phyloP scores from a whole-genome alignment of 2,113 vertebrate genomes.

The Platichthys stellatus region DNA sequence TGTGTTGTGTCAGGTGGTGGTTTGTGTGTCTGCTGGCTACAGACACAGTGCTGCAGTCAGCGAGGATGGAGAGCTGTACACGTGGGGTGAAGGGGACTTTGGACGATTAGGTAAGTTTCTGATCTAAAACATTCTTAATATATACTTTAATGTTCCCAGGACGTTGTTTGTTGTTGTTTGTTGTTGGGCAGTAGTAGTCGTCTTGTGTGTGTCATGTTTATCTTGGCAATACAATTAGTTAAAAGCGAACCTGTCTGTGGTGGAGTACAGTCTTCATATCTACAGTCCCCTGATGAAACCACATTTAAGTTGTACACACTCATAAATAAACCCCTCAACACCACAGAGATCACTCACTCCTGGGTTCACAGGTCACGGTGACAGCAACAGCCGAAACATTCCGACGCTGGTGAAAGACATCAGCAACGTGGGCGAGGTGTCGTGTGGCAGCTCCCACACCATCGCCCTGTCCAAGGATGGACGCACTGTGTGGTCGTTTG shows the following conservation, averaged over 20 bases:
- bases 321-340: too few relatives aligned
- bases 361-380: conserved; percentile 82
- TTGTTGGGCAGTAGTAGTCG: too few relatives aligned
- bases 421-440: conserved; percentile 85
- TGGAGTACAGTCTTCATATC: too few relatives aligned
- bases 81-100: conserved; percentile 87
- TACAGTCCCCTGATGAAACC: too few relatives aligned
- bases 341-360: neutral
- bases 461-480: conserved; percentile 85
- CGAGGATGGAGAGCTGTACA: conserved; percentile 86
- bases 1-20: conserved; percentile 79
- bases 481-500: conserved; percentile 85
- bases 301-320: too few relatives aligned
- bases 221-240: too few relatives aligned
- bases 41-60: conserved; percentile 87
- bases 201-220: too few relatives aligned
- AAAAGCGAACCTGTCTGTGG: too few relatives aligned
- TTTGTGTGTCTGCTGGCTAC: conserved; percentile 87
- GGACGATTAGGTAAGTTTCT: conserved; percentile 79
- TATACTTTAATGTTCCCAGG: neutral
- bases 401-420: conserved; percentile 87
- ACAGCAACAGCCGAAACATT: conserved; percentile 87
- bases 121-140: neutral
- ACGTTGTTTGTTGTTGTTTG: too few relatives aligned
- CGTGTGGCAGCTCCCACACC: conserved; percentile 86